Evolutionary conservation across 2,113 vertebrate species (phyloP).

Genomic region (Varanus salvator): DNA sequence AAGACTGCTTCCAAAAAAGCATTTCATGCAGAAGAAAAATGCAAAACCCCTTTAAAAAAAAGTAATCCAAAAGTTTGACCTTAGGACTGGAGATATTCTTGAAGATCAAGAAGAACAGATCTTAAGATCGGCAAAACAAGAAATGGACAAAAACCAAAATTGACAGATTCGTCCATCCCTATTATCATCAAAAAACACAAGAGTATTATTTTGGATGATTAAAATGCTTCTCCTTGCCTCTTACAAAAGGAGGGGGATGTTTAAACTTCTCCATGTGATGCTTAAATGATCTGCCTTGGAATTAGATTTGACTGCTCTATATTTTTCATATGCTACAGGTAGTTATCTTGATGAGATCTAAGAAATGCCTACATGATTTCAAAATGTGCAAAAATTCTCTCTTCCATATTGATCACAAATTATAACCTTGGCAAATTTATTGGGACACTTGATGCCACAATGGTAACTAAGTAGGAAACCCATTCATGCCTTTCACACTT

Average conservation of each 20-base stretch:
- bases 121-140: too few species aligned
- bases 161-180: not conserved
- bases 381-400: not conserved
- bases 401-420: slow-evolving; percentile 21
- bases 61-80: too few species aligned
- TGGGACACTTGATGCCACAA: not conserved
- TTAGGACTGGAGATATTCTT: too few species aligned
- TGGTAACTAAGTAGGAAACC: not conserved
- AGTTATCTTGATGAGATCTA: slow-evolving; percentile 25
- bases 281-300: not conserved
- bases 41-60: too few species aligned
- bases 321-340: not conserved
- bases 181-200: not conserved
- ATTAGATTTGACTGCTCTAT: not conserved
- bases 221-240: rapidly evolving
- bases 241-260: rapidly evolving
- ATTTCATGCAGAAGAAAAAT: too few species aligned
- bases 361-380: slow-evolving; percentile 19
- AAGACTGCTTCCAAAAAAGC: too few species aligned
- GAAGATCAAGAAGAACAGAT: too few species aligned
- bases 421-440: not conserved
- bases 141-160: too few species aligned
- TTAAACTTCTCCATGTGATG: not conserved
- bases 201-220: not conserved
- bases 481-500: not conserved